A percentile compares a stretch with the other conserved stretches of the same genome.
Conservation (phyloP, 2,113 vertebrate genomes). For the Micronisus gabar region DNA sequence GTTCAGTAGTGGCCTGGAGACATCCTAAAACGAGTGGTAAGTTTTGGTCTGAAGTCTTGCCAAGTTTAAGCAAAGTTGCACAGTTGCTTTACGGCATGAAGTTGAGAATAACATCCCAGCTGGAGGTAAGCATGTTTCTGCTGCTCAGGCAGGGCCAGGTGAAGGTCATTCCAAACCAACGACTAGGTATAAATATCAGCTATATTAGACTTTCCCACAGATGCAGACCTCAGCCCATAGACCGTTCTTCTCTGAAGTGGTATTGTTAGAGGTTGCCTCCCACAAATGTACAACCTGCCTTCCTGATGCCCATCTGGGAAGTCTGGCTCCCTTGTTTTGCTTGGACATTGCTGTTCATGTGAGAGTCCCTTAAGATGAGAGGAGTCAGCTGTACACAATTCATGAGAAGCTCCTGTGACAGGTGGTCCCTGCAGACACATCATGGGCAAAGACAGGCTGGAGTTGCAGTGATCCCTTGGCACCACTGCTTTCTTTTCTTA, state of each 20-base stretch:
- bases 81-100: neutral
- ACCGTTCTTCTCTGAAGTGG: neutral
- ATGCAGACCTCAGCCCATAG: neutral
- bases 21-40: neutral
- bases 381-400: neutral
- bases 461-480: neutral
- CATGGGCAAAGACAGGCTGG: neutral
- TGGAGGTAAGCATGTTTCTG: neutral
- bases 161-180: neutral
- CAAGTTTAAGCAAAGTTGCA: neutral
- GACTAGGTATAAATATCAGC: neutral
- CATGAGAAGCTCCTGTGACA: neutral
- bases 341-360: neutral
- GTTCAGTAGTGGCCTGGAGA: neutral
- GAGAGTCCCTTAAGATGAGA: neutral
- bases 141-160: neutral
- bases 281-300: neutral
- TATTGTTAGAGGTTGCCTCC: neutral
- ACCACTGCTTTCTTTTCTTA: neutral
- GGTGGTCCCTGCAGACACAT: neutral
- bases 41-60: conserved; percentile 6
- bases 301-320: neutral
- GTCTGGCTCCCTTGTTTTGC: neutral
- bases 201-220: neutral
- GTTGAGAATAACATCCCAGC: neutral